Conservation (phyloP, 2,797 vertebrate species). For the Phalloptychus januarius region DNA sequence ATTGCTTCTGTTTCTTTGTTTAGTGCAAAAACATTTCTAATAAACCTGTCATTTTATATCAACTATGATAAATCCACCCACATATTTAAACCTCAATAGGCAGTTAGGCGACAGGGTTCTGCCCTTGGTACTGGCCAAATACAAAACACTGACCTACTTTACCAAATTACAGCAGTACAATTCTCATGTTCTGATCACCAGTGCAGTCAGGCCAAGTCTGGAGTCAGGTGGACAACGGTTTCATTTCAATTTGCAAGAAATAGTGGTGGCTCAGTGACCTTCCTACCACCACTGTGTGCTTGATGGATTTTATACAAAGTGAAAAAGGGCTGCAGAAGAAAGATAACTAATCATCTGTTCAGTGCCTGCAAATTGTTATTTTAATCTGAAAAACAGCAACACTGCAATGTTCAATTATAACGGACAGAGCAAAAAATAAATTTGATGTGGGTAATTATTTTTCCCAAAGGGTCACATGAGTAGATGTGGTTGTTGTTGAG, state of each 20-base stretch:
- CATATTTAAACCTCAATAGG: constrained; percentile 1
- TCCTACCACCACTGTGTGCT: neutral
- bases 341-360: neutral
- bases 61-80: constrained; percentile 4
- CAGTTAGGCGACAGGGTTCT: constrained; percentile 31
- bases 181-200: constrained; percentile 13
- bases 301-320: neutral
- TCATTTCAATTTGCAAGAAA: constrained; percentile 29
- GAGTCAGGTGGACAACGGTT: constrained; percentile 18
- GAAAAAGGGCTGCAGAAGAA: neutral
- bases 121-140: constrained; percentile 35
- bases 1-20: constrained; percentile 20
- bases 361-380: neutral
- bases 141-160: constrained; percentile 45
- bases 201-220: constrained; percentile 15
- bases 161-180: constrained; percentile 51
- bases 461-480: neutral
- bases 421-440: neutral
- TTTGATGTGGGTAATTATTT: neutral
- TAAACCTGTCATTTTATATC: constrained; percentile 39
- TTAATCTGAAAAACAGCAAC: neutral
- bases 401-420: neutral
- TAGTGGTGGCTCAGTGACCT: neutral
- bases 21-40: constrained; percentile 24
- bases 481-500: neutral